A percentile compares a stretch with the other conserved stretches of the same genome.
Conservation (phyloP, 2,888 invertebrate genomes). For the Troilus luridus region DNA sequence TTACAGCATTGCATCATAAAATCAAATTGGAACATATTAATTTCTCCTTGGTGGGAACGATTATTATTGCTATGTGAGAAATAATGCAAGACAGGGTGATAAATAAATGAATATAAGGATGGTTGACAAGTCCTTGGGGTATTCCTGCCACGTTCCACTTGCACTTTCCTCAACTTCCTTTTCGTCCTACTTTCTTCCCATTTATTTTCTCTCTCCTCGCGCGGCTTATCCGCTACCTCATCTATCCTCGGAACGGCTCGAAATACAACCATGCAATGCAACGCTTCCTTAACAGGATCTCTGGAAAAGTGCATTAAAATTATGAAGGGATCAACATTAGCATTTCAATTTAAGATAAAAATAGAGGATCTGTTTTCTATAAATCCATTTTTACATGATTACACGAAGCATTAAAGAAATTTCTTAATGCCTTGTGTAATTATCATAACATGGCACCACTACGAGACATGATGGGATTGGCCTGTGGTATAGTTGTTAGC, state of each 20-base stretch:
- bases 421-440: neutral
- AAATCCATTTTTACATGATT: no score
- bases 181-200: conserved; percentile 44
- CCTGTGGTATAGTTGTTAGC: no score
- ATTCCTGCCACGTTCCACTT: conserved; percentile 44
- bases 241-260: neutral
- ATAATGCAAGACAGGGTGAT: neutral
- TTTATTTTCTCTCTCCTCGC: conserved; percentile 36
- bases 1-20: neutral
- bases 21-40: neutral
- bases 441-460: no score
- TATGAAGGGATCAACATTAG: neutral
- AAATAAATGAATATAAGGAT: neutral
- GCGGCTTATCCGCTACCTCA: neutral
- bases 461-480: no score
- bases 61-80: neutral
- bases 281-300: neutral
- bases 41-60: no score
- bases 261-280: neutral
- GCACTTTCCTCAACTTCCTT: conserved; percentile 48
- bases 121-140: neutral
- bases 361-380: neutral
- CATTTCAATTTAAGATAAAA: neutral
- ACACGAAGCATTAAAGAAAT: neutral
- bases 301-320: neutral